Evolutionary conservation across 2,113 vertebrate species (phyloP), one percentile per base, ranked within the genome.

Genomic region (Ovis canadensis): DNA sequence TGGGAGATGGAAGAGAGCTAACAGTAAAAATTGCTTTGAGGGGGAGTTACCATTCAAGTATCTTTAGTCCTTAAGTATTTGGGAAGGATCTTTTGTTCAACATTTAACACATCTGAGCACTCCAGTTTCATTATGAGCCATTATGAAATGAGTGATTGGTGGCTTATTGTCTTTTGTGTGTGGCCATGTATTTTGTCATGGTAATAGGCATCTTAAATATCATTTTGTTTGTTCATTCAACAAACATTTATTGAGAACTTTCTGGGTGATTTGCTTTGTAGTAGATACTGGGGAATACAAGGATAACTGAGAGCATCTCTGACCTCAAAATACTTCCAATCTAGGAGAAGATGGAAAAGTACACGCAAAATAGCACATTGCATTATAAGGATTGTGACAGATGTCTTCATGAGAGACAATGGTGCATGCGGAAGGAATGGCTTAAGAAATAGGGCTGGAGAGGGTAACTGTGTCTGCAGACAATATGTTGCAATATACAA

Each of bases 161-260:
- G 3, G 16, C 29, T n/a, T 90, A 9, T 78, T 90, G 23, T 96
- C 90, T 84, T 94, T 84, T 67, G 21, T 55, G 5, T 45, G 33
- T 15, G 90, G 33, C 80, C 16, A 50, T 64, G 19, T 92, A 52
- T 88, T 94, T 94, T 94, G 62, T 57, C 40, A 10, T 88, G 55
- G 17, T 74, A 60, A 64, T 86, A 78, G 90, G 12, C 36, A 81
- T 80, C 48, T 85, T 33, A 54, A 54, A 16, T 31, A 78, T 84
- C 62, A 33, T 57, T 86, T 88, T 78, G 19, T 90, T 92, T 74
- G 94, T 92, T 96, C 78, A 90, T 33, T 95, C 36, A 93, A 31
- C 74, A 92, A 62, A 67, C n/a, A 60, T 82, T 50, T 67, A 54
- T 71, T 52, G 36, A 57, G 21, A 96, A 82, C 59, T 83, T 48